These are phyloP conservation scores for Macrosteles quadrilineatus DNA, from an alignment of 1,140 invertebrate genomes.

Conservation along the genomic window DNA sequence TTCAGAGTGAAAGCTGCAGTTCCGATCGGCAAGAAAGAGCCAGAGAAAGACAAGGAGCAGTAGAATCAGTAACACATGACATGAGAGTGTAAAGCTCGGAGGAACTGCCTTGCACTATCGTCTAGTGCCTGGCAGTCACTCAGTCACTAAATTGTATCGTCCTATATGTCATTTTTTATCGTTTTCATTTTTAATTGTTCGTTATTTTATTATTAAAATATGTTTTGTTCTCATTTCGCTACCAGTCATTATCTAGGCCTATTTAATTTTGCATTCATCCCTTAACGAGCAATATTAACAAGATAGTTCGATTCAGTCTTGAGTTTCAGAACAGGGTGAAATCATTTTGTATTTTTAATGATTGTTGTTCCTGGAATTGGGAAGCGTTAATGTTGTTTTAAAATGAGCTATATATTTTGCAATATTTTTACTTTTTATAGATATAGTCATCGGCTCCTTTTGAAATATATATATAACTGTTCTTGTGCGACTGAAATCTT, in stretches of 20 bases:
- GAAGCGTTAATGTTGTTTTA: not conserved
- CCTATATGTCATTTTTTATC: not conserved
- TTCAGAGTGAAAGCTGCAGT: conserved; percentile 87
- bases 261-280: conserved; percentile 8
- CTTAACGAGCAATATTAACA: no score
- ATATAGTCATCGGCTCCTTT: conserved; percentile 4
- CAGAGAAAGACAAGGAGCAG: conserved; percentile 77
- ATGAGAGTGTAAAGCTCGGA: not conserved
- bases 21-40: conserved; percentile 86
- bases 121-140: not conserved
- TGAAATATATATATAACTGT: conserved; percentile 1
- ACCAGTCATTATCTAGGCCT: not conserved
- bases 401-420: conserved; percentile 21
- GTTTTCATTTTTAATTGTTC: not conserved
- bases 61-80: conserved; percentile 53
- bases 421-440: conserved; percentile 27
- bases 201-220: conserved; percentile 15
- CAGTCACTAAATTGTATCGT: not conserved
- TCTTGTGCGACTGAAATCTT: conserved; percentile 4
- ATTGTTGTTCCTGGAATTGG: not conserved
- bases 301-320: no score
- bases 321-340: not conserved
- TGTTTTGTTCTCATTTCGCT: not conserved
- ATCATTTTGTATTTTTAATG: not conserved
- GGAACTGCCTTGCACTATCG: conserved; percentile 19